phyloP scores from a whole-genome alignment of 1,140 invertebrate genomes.

The Archegozetes longisetosus region DNA sequence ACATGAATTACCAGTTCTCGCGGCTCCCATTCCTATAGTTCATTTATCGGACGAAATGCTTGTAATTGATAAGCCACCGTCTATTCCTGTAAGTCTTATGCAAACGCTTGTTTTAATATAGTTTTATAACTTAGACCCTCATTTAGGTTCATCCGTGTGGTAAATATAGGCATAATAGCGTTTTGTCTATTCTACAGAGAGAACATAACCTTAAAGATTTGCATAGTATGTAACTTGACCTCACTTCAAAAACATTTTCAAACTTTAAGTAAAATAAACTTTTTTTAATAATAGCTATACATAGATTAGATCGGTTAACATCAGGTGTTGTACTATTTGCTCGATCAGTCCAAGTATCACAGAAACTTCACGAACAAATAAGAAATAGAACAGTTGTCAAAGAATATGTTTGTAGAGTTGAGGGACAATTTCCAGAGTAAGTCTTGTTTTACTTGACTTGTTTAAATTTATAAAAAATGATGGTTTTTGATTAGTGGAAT shows the following conservation, averaged over 20 bases:
- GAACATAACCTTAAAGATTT: conserved; percentile 87
- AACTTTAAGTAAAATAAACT: not conserved
- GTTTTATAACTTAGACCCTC: not conserved
- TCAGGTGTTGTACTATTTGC: conserved; percentile 76
- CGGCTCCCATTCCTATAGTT: conserved; percentile 81
- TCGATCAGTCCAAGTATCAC: conserved; percentile 71
- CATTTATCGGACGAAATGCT: conserved; percentile 94
- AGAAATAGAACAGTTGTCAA: conserved; percentile 77
- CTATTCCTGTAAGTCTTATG: conserved; percentile 65
- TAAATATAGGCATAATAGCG: conserved; percentile 84
- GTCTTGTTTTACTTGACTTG: conserved; percentile 28
- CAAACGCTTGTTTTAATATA: not conserved
- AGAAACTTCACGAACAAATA: conserved; percentile 86
- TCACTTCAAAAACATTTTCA: not conserved
- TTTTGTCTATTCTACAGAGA: conserved; percentile 89
- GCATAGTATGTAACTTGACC: conserved; percentile 48
- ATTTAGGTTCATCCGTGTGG: conserved; percentile 86
- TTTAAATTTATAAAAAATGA: conserved; percentile 14
- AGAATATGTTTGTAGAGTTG: conserved; percentile 91
- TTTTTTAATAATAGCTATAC: conserved; percentile 27
- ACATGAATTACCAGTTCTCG: conserved; percentile 24
- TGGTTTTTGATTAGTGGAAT: conserved; percentile 50
- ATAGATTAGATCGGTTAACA: conserved; percentile 41
- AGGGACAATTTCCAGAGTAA: conserved; percentile 89
- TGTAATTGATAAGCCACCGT: conserved; percentile 98